Conservation (phyloP, 2,888 invertebrate species). For the Eurytoma californica region DNA sequence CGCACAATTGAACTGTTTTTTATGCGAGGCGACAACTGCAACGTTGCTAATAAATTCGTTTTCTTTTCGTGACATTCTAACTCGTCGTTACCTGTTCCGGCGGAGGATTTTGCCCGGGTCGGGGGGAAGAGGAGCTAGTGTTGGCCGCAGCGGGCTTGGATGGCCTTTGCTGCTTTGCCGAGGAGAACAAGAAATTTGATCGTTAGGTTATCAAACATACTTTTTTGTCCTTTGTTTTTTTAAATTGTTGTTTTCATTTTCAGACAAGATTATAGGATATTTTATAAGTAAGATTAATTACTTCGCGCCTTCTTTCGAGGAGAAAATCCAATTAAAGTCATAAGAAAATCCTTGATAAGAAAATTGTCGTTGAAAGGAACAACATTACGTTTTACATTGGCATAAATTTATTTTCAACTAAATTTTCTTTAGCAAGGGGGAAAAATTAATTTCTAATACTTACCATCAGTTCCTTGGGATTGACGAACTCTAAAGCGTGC, state of each 20-base stretch:
- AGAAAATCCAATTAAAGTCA: conserved; percentile 8
- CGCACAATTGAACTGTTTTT: conserved; percentile 63
- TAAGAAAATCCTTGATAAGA: conserved; percentile 15
- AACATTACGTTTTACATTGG: neutral
- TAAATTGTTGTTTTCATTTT: conserved; percentile 19
- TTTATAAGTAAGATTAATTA: conserved; percentile 10
- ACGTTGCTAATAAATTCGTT: conserved; percentile 50
- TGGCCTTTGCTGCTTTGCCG: conserved; percentile 77
- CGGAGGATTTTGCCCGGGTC: conserved; percentile 78
- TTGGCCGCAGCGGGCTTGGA: conserved; percentile 77
- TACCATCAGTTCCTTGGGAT: conserved; percentile 92
- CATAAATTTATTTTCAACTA: conserved; percentile 9
- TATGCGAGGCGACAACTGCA: conserved; percentile 51
- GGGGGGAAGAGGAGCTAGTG: conserved; percentile 76
- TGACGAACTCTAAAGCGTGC: conserved; percentile 93
- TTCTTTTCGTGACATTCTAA: conserved; percentile 57
- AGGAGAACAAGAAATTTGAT: conserved; percentile 69
- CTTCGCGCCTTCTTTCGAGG: conserved; percentile 5
- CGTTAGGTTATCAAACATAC: conserved; percentile 53
- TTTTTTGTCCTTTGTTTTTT: conserved; percentile 27
- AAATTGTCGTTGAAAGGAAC: conserved; percentile 20
- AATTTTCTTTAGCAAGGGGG: conserved; percentile 24
- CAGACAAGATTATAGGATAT: conserved; percentile 25
- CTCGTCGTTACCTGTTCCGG: conserved; percentile 79
- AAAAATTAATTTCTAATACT: conserved; percentile 57